Evolutionary conservation across 2,113 vertebrate genomes (phyloP).

Genomic region (Calonectris borealis): DNA sequence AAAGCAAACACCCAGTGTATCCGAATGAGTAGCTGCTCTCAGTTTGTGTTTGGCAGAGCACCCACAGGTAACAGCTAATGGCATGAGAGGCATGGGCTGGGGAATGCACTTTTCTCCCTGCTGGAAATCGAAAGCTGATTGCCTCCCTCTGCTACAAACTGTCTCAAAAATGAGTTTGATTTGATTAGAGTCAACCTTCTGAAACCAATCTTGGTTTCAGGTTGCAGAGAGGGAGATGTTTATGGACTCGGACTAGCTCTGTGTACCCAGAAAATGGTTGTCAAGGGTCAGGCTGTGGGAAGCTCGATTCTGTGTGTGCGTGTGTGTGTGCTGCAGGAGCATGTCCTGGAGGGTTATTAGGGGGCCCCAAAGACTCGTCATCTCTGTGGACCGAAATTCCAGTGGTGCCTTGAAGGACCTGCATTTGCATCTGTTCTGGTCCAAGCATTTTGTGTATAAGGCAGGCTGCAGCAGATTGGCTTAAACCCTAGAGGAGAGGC

Average conservation of each 20-base stretch:
- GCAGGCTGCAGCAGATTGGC: background rate
- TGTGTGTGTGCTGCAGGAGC: background rate
- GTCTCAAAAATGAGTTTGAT: background rate
- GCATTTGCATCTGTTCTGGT: rapidly evolving
- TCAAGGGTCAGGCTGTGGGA: background rate
- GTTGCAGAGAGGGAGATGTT: background rate
- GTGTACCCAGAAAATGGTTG: background rate
- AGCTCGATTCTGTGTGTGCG: rapidly evolving
- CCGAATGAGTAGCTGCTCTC: background rate
- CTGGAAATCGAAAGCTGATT: background rate
- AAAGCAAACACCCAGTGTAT: rapidly evolving
- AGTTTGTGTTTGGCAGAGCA: background rate
- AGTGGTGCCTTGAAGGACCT: background rate
- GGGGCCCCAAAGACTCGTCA: rapidly evolving
- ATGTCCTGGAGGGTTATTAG: background rate
- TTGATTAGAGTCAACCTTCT: background rate
- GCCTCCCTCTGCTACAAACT: background rate
- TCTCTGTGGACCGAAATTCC: background rate
- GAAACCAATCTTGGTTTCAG: background rate
- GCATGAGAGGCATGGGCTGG: background rate
- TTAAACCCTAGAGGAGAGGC: background rate
- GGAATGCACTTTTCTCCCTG: background rate
- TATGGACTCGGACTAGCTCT: background rate
- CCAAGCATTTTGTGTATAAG: background rate
- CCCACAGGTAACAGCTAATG: background rate